phyloP scores from a whole-genome alignment of 2,113 vertebrate genomes.

The Atrichornis clamosus region DNA sequence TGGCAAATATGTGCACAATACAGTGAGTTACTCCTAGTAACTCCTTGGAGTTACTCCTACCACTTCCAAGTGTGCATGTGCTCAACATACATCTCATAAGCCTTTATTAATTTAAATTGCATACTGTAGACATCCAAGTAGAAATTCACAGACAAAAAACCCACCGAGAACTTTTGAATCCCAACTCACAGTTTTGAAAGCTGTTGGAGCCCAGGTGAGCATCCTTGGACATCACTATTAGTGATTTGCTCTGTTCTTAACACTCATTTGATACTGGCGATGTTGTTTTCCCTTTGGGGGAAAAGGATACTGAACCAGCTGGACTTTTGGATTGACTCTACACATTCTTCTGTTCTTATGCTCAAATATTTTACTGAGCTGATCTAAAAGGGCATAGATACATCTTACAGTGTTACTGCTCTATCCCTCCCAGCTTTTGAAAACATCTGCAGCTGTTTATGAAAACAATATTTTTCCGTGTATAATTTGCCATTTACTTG shows the following conservation, averaged over 20 bases:
- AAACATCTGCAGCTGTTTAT: background rate
- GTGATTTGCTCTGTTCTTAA: background rate
- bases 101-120: background rate
- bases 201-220: background rate
- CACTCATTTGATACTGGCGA: background rate
- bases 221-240: background rate
- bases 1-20: background rate
- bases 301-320: background rate
- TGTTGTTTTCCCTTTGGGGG: background rate
- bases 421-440: background rate
- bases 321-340: background rate
- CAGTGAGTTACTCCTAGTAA: background rate
- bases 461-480: background rate
- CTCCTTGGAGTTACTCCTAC: background rate
- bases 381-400: background rate
- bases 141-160: background rate
- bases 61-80: background rate
- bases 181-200: background rate
- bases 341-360: background rate
- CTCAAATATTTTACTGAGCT: background rate
- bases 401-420: background rate
- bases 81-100: background rate
- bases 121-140: background rate
- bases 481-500: background rate
- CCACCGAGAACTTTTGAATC: background rate